Evolutionary conservation across 2,113 vertebrate species (phyloP), one percentile per base, ranked within the genome.

Genomic region (Genyomyrus donnyi): DNA sequence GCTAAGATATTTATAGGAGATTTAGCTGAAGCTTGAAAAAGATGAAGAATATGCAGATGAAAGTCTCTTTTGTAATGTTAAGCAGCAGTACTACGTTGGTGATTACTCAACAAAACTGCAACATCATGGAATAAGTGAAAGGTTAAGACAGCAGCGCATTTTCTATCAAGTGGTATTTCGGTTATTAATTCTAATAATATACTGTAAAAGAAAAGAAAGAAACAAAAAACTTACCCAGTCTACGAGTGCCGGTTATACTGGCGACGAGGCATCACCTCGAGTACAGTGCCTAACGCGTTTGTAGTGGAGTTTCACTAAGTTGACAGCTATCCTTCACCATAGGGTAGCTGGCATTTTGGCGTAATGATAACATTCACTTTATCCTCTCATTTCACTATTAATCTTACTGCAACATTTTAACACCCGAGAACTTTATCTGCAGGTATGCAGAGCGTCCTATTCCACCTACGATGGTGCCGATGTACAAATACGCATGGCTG

Each of bases 1-100:
- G 45, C 19, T 85, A 85, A 85, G 89, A 90, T 90, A 92, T 90
- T 88, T 42, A 88, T 90, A 91, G 90, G 84, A 87, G 70, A 50
- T 80, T 35, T 80, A 80, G 1, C 17, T 39, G 35, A 80, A 42
- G 13, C 31, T 42, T 42, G 35, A 80, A 31, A 70, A 70, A 42
- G 70, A 80, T 42, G 35, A 77, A 74, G 27, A 74, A 31, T 45
- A 24, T 17, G 35, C 19, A 84, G 77, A 21, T 46, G 45, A 50
- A 50, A 48, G 85, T 87, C 85, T 87, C n/a, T 27, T 49, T 50
- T 87, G 85, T 27, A 27, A 87, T 53, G 11, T 87, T 31, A n/a
- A 49, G 17, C 74, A 48, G 83, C 42, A 48, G 42, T 85, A 24
- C 42, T 48, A 8, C 80, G 2, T 48, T 48, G 80, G 83, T 21